A percentile compares a stretch with the other conserved stretches of the same genome.
Conservation (phyloP, 2,797 vertebrate species). For the Gila robusta region DNA sequence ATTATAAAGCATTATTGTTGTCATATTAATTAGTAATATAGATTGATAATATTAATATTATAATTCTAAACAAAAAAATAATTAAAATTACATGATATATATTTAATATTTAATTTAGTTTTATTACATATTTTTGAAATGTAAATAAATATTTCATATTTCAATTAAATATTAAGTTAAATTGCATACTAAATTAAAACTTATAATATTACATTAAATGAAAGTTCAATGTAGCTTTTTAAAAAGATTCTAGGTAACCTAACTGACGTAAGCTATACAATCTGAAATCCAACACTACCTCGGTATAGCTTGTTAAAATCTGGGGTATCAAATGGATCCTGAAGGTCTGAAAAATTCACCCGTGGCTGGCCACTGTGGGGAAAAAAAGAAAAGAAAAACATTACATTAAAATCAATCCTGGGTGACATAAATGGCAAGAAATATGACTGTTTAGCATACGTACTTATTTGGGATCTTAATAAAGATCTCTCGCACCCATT, state of each 20-base stretch:
- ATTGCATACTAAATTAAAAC: not conserved
- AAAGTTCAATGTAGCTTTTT: not conserved
- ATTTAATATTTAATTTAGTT: not conserved
- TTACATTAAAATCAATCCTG: not conserved
- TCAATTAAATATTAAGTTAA: not conserved
- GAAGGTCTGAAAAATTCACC: conserved; percentile 87
- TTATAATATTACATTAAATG: not conserved
- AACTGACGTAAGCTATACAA: not conserved
- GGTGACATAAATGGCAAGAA: not conserved
- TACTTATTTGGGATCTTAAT: conserved; percentile 94
- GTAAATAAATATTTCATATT: not conserved
- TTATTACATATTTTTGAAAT: not conserved
- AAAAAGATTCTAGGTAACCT: not conserved
- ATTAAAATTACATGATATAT: not conserved
- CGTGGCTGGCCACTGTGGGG: conserved; percentile 79
- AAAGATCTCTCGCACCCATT: conserved; percentile 95
- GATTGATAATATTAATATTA: not conserved
- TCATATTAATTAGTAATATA: no score
- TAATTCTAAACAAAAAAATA: not conserved
- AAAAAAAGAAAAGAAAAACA: not conserved
- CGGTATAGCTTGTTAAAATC: conserved; percentile 92
- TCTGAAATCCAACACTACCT: conserved; percentile 76
- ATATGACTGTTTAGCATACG: conserved; percentile 56
- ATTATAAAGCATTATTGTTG: not conserved
- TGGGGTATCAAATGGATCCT: conserved; percentile 91